Percentiles rank a stretch among this genome's conserved stretches.
phyloP scores from a whole-genome alignment of 2,888 invertebrate genomes.

The Eumerus sabulonum region DNA sequence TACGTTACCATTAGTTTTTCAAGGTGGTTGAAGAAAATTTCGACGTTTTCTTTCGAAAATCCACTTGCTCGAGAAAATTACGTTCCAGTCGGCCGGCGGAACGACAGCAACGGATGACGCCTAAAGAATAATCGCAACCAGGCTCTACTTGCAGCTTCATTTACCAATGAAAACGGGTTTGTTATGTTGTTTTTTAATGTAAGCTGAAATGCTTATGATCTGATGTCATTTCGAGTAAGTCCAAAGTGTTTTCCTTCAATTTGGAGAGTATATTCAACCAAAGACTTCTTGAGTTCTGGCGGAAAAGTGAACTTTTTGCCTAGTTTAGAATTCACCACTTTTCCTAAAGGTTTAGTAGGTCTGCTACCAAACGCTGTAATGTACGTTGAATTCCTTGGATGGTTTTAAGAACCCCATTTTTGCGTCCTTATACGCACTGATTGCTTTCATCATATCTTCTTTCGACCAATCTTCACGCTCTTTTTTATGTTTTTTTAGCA shows the following conservation, averaged over 20 bases:
- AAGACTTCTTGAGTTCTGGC: too few relatives aligned
- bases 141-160: slow-evolving; percentile 22
- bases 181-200: slow-evolving; percentile 32
- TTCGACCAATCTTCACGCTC: slow-evolving; percentile 31
- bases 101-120: slow-evolving; percentile 20
- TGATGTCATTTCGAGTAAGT: slow-evolving; percentile 26
- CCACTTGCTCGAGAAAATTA: slow-evolving; percentile 1
- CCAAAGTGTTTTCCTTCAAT: slow-evolving; percentile 44
- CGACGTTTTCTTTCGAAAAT: slow-evolving; percentile 23
- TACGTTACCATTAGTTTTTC: slow-evolving; percentile 17
- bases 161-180: slow-evolving; percentile 13
- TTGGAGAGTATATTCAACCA: slow-evolving; percentile 31
- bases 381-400: slow-evolving; percentile 38
- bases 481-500: slow-evolving; percentile 14
- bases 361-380: slow-evolving; percentile 28
- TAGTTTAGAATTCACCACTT: too few relatives aligned
- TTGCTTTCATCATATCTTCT: slow-evolving; percentile 36
- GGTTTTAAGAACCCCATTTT: slow-evolving; percentile 37
- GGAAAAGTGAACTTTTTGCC: too few relatives aligned
- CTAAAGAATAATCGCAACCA: slow-evolving; percentile 21
- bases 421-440: slow-evolving; percentile 29
- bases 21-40: slow-evolving; percentile 19
- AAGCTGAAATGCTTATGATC: slow-evolving; percentile 36
- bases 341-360: slow-evolving; percentile 2
- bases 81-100: too few relatives aligned